These are phyloP conservation scores for Drosophila nigromelanica DNA, from an alignment of 1,140 invertebrate genomes.

Conservation along the genomic window DNA sequence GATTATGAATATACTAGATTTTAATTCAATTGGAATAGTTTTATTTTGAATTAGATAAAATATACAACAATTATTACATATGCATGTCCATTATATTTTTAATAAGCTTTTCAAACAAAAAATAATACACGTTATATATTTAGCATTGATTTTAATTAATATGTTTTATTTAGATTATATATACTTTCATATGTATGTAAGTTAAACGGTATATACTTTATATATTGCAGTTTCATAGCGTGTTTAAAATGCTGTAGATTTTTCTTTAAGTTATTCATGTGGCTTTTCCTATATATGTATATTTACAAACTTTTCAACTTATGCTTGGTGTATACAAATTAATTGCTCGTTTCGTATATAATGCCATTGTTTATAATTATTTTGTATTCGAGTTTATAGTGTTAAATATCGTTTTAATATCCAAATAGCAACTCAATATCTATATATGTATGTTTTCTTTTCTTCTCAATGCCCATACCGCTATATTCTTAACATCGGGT, in stretches of 20 bases:
- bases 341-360: slow-evolving; percentile 13
- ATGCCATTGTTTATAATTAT: slow-evolving; percentile 18
- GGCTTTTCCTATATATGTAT: slow-evolving; percentile 34
- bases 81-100: slow-evolving; percentile 42
- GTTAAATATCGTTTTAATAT: slow-evolving; percentile 48
- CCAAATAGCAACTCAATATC: slow-evolving; percentile 24
- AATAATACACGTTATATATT: slow-evolving; percentile 39
- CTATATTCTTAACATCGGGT: not conserved
- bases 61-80: slow-evolving; percentile 60
- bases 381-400: slow-evolving; percentile 37
- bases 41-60: slow-evolving; percentile 59
- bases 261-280: slow-evolving; percentile 6
- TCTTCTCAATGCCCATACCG: not conserved
- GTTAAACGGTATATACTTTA: slow-evolving; percentile 30
- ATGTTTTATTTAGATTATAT: slow-evolving; percentile 35
- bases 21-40: slow-evolving; percentile 52
- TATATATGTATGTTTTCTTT: slow-evolving; percentile 1
- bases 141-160: slow-evolving; percentile 26
- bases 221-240: slow-evolving; percentile 49
- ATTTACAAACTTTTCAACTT: slow-evolving; percentile 36
- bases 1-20: not conserved
- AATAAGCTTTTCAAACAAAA: slow-evolving; percentile 44
- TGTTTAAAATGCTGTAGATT: slow-evolving; percentile 33
- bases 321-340: not conserved
- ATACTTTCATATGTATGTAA: slow-evolving; percentile 39